A percentile compares a stretch with the other conserved stretches of the same genome.
Conservation (phyloP, 2,113 vertebrate species). For the Seriola rivoliana region DNA sequence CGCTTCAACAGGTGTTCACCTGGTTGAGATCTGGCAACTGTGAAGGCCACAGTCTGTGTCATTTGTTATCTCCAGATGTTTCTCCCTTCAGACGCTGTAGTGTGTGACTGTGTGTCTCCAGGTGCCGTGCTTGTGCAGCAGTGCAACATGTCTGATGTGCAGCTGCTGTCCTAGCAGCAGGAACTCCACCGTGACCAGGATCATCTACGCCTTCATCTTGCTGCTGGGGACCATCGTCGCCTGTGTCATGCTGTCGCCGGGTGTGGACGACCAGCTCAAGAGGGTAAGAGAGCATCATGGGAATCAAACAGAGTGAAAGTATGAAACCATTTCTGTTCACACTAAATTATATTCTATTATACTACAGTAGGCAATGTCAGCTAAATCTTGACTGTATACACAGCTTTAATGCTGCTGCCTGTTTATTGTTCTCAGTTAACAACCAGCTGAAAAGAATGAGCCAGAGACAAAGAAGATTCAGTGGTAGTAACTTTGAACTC, state of each 20-base stretch:
- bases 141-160: slow-evolving; percentile 90
- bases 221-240: slow-evolving; percentile 89
- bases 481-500: too few relatives aligned
- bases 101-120: slow-evolving; percentile 55
- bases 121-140: slow-evolving; percentile 91
- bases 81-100: background rate
- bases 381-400: too few relatives aligned
- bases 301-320: background rate
- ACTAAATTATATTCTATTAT: too few relatives aligned
- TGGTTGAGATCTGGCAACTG: too few relatives aligned
- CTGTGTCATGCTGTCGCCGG: slow-evolving; percentile 90
- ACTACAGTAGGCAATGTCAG: too few relatives aligned
- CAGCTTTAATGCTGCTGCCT: too few relatives aligned
- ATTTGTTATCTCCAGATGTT: background rate
- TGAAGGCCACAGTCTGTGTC: too few relatives aligned
- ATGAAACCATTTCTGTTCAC: too few relatives aligned
- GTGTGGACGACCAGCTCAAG: slow-evolving; percentile 89
- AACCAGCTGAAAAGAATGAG: too few relatives aligned
- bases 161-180: slow-evolving; percentile 89
- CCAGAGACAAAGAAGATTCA: too few relatives aligned
- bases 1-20: too few relatives aligned
- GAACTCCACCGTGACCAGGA: slow-evolving; percentile 91
- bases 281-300: slow-evolving; percentile 79
- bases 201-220: slow-evolving; percentile 91
- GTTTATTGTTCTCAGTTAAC: too few relatives aligned